Evolutionary conservation across 2,797 vertebrate genomes (phyloP), one percentile per base, ranked within the genome.

Genomic region (Petrocephalus schoutedeni): DNA sequence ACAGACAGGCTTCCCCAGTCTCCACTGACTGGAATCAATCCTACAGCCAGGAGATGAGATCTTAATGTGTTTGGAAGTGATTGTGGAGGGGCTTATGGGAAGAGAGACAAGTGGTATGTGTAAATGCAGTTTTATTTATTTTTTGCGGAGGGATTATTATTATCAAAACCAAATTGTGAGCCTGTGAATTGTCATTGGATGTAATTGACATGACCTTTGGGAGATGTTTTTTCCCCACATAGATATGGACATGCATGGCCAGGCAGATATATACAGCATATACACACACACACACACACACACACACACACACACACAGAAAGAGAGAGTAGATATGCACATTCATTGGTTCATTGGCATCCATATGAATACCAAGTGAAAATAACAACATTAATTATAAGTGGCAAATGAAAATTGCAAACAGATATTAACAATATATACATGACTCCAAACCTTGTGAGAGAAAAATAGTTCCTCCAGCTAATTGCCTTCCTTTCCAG

Each of bases 31-130:
- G 86, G 87, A 94, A 93, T 94, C 92, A 93, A 92, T 94, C 92
- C 80, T 90, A 89, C 91, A 91, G 91, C 87, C 77, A 87, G 86
- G 21, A 91, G 92, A 94, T 92, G 91, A 93, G 92, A 92, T 93
- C 88, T 92, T 92, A 94, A 94, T 93, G 91, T 88, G 90, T 90
- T 91, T 89, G 87, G 89, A 92, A 92, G 92, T 89, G 56, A 58
- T 36, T 57, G 53, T 56, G 56, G 85, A 28, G 21, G 23, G 23
- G 53, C 21, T 14, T 53, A 21, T 28, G 82, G 51, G 80, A 28
- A 14, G 41, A 77, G 71, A 77, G 71, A 49, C 16, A 77, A 2
- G 12, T 54, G n/a, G 19, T 6, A 49, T 32, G 21, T 54, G n/a
- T 84, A 56, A 85, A 53, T 49, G 41, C 7, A 3, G 8, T 49